Conservation (phyloP, 2,797 vertebrate genomes). For the Silurus lanzhouensis region DNA sequence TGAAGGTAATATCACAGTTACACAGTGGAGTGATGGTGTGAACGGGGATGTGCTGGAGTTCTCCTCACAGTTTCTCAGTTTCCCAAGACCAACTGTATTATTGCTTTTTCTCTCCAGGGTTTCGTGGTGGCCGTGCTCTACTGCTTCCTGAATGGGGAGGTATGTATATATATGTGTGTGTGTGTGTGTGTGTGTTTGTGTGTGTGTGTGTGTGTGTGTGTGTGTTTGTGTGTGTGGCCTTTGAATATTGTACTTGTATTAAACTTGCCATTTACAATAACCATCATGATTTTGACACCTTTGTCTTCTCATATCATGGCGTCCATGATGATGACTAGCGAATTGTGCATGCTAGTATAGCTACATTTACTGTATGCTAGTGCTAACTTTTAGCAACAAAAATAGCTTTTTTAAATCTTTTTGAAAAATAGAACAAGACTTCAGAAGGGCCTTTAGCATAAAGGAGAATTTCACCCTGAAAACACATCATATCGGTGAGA, state of each 20-base stretch:
- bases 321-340: not conserved
- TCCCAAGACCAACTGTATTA: not conserved
- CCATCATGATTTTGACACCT: not conserved
- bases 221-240: not conserved
- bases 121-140: conserved; percentile 98
- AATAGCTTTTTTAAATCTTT: not conserved
- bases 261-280: not conserved
- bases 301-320: not conserved
- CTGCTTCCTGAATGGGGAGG: conserved; percentile 98
- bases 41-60: not conserved
- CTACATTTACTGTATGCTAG: not conserved
- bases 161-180: conserved; percentile 70
- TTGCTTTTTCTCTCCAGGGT: conserved; percentile 74
- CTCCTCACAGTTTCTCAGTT: too few relatives aligned
- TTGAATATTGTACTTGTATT: not conserved
- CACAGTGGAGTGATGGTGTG: not conserved
- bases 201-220: not conserved
- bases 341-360: not conserved
- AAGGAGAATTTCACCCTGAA: conserved; percentile 2
- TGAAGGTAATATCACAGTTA: not conserved
- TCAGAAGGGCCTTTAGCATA: not conserved
- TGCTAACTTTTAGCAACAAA: not conserved
- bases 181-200: not conserved
- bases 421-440: not conserved
- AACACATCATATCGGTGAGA: too few relatives aligned